Evolutionary conservation across 2,888 invertebrate genomes (phyloP), one percentile per base, ranked within the genome.

Genomic region (Hesperia comma): DNA sequence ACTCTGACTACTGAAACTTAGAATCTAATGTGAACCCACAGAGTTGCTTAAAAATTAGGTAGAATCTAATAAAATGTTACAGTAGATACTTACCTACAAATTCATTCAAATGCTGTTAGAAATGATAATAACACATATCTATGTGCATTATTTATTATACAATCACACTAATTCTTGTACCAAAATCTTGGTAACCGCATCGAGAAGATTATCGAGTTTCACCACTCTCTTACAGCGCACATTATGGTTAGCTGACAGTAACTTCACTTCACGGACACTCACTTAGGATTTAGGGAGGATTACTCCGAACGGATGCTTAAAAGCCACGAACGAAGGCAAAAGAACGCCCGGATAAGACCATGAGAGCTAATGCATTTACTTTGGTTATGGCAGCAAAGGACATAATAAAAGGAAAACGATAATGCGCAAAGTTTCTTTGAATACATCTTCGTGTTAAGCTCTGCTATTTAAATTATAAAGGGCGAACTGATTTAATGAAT

Each of bases 241-340:
- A 14, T 4, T 17, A 19, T 43, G 61, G 19, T 33, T 49, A 49
- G 6, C 3, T 56, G 15, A 49, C 21, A 67, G 40, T 21, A 60
- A 37, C 46, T 21, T 54, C 60, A 67, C 55, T 61, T 49, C 67
- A 61, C 61, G 71, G 57, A 60, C 69, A 61, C 54, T 67, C 71
- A 72, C 69, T 72, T 63, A 66, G 57, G 70, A 70, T 70, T 74
- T 72, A 70, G 60, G 61, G 33, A 41, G 73, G 73, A 72, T 74
- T 72, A 75, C 67, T 64, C 53, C 40, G 56, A 63, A 70, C 61
- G 55, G 67, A 70, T 64, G 69, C 61, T 68, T 70, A 69, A 69
- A 69, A 72, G 68, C 67, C 64, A 68, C 55, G 56, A 62, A 64
- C 60, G 68, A 66, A 15, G 41, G 63, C 55, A 40, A 69, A 67